Evolutionary conservation across 1,140 invertebrate species (phyloP), one percentile per base, ranked within the genome.

Genomic region (Ostrea edulis): DNA sequence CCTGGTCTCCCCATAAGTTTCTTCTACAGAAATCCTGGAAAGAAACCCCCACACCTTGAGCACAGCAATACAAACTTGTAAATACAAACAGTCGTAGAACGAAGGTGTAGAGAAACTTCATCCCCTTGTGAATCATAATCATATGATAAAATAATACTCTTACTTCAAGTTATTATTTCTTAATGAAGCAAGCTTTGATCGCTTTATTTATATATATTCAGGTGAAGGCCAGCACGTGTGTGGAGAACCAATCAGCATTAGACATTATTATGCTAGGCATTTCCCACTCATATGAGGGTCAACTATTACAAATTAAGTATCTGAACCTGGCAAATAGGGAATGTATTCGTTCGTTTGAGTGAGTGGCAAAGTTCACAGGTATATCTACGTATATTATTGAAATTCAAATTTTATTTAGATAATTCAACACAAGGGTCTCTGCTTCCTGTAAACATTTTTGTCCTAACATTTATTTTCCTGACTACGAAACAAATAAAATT

Each of bases 151-250:
- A n/a, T 4, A 62, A n/a, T 20, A 62, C 14, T 62, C 14, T 62
- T 14, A 77, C 68, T 29, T 29, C 2, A 14, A 77, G 29, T 77
- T 25, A 35, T 35, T 77, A 29, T 77, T 77, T 77, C 29, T 77
- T 25, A 77, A 77, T 77, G 68, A 77, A n/a, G n/a, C 12, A 62
- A 62, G 25, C 68, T 77, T 77, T 77, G 68, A 29, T 77, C 29
- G 68, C 25, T 77, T 14, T 77, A 35, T 77, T 29, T 77, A 29
- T 77, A 77, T 77, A 77, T 25, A 62, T 29, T 35, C 9, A 77
- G 22, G 68, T 77, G 22, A 9, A 77, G 25, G 68, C 12, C 68
- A 25, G 25, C 68, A 29, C 68, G 68, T 77, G 68, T 25, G 25
- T 29, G 29, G 68, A 77, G 22, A 77, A 25, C 68, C 68, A 77